A percentile compares a stretch with the other conserved stretches of the same genome.
These are phyloP conservation scores for Pollenia griseotomentosa DNA, from an alignment of 2,888 invertebrate species.

Conservation along the genomic window DNA sequence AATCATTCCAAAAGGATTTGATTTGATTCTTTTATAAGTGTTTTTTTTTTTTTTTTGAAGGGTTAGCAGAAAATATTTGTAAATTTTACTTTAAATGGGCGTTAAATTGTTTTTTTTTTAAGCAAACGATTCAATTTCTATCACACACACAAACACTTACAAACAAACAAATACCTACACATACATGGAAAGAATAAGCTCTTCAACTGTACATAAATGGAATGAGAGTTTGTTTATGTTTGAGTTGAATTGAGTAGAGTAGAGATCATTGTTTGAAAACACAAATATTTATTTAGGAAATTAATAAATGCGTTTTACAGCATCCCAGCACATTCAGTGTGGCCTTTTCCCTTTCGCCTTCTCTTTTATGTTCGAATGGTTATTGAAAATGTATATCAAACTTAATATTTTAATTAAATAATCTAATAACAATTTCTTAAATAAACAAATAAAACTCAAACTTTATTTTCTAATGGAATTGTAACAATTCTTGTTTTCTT, in stretches of 20 bases:
- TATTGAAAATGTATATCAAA: constrained; percentile 23
- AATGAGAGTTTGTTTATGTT: constrained; percentile 56
- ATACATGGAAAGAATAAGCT: neutral
- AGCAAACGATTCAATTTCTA: constrained; percentile 57
- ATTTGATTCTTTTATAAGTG: constrained; percentile 54
- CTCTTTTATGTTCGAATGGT: neutral
- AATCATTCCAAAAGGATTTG: constrained; percentile 42
- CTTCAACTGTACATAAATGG: neutral
- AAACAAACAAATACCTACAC: constrained; percentile 11
- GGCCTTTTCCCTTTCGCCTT: neutral
- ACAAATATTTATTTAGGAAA: constrained; percentile 73
- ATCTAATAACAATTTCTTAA: constrained; percentile 38
- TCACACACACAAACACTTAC: constrained; percentile 22
- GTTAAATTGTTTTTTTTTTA: constrained; percentile 66
- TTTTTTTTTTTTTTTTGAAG: constrained; percentile 36
- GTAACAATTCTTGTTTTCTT: neutral
- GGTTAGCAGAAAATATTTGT: constrained; percentile 39
- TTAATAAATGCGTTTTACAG: constrained; percentile 68
- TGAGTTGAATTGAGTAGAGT: constrained; percentile 45
- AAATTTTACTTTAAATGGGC: constrained; percentile 64
- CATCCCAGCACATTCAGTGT: constrained; percentile 5
- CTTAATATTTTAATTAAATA: constrained; percentile 62
- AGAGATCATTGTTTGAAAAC: constrained; percentile 69
- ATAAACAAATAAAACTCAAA: constrained; percentile 12
- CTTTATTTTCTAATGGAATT: neutral